These are phyloP conservation scores for Oegoconia quadripuncta DNA, from an alignment of 2,888 invertebrate species.

Conservation along the genomic window DNA sequence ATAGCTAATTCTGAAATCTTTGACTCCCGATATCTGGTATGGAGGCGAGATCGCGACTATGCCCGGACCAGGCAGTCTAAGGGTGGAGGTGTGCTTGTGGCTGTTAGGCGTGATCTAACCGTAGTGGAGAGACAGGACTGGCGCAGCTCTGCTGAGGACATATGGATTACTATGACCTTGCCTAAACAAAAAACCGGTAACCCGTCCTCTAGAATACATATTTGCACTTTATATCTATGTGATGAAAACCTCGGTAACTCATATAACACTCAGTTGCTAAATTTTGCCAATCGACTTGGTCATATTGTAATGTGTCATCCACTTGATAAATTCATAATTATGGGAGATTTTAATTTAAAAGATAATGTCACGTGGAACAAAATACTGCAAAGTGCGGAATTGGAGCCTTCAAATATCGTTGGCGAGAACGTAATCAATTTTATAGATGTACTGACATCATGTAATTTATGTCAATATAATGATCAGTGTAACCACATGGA, in stretches of 20 bases:
- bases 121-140: background rate
- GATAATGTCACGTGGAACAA: background rate
- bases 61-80: background rate
- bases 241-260: constrained; percentile 1
- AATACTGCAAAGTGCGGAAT: too few relatives aligned
- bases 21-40: constrained; percentile 11
- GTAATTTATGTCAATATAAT: constrained; percentile 19
- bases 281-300: constrained; percentile 1
- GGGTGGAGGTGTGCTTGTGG: constrained; percentile 9
- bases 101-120: background rate
- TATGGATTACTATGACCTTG: background rate
- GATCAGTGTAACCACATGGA: background rate
- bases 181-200: too few relatives aligned
- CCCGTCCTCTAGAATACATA: too few relatives aligned
- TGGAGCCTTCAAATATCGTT: too few relatives aligned
- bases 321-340: constrained; percentile 3
- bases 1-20: constrained; percentile 9
- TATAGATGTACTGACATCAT: background rate
- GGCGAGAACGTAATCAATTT: background rate
- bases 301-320: background rate
- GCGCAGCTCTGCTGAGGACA: background rate
- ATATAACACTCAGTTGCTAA: constrained; percentile 1
- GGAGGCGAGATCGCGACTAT: constrained; percentile 13
- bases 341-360: too few relatives aligned
- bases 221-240: constrained; percentile 3